phyloP scores from a whole-genome alignment of 2,888 invertebrate species.

The Drosophila merina region DNA sequence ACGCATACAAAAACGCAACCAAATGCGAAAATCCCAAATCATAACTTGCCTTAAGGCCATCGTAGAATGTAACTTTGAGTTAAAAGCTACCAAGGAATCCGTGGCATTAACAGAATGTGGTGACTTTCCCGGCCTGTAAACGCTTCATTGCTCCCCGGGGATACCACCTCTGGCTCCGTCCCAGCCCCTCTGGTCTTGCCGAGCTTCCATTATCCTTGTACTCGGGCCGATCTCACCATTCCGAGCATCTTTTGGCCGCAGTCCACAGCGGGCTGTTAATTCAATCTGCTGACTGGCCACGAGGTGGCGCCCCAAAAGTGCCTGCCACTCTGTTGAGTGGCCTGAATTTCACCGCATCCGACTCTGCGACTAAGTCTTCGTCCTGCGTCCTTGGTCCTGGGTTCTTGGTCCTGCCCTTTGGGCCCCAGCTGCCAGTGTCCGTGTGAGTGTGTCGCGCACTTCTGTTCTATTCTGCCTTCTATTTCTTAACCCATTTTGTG shows the following conservation, averaged over 20 bases:
- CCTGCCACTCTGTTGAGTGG: conserved; percentile 56
- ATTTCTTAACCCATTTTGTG: conserved; percentile 38
- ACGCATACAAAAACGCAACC: conserved; percentile 28
- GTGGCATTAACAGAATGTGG: conserved; percentile 70
- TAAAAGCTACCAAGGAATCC: conserved; percentile 22
- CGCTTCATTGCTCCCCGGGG: conserved; percentile 51
- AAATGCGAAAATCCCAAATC: conserved; percentile 54
- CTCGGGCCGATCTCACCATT: conserved; percentile 61
- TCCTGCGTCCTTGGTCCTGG: conserved; percentile 14
- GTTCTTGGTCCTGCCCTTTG: background rate
- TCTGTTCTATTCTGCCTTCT: conserved; percentile 50
- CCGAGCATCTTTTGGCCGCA: conserved; percentile 47
- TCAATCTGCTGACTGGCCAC: conserved; percentile 80
- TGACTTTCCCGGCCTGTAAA: conserved; percentile 68
- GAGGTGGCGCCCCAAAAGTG: conserved; percentile 80
- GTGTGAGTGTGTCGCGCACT: conserved; percentile 58
- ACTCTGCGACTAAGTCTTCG: conserved; percentile 24
- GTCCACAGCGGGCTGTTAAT: conserved; percentile 67
- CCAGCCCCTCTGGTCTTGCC: background rate
- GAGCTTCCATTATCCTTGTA: conserved; percentile 6
- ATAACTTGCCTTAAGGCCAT: conserved; percentile 30
- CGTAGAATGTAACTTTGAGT: conserved; percentile 1
- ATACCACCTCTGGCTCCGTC: conserved; percentile 4
- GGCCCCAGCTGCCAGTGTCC: conserved; percentile 18
- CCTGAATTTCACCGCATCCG: conserved; percentile 62